A percentile compares a stretch with the other conserved stretches of the same genome.
phyloP scores from a whole-genome alignment of 2,113 vertebrate species.

The Spea bombifrons region DNA sequence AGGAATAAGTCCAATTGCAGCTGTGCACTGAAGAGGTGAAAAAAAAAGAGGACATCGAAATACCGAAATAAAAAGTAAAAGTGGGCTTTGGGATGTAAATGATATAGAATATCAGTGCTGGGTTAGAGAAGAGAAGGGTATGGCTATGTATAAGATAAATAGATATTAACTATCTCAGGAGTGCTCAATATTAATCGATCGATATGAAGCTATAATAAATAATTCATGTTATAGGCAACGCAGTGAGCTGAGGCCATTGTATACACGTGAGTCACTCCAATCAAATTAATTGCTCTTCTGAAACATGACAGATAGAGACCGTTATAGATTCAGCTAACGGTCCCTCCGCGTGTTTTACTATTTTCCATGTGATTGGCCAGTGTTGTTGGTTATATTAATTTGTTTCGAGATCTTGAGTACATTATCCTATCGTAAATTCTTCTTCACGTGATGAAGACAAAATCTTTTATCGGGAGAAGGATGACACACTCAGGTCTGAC shows the following conservation, averaged over 20 bases:
- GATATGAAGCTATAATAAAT: neutral
- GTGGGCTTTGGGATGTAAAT: too few species aligned
- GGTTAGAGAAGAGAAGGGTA: neutral
- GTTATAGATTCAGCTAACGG: neutral
- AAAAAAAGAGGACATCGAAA: too few species aligned
- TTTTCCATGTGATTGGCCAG: neutral
- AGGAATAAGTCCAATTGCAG: too few species aligned
- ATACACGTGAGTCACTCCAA: conserved; percentile 13
- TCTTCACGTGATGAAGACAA: neutral
- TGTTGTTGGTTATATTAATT: conserved; percentile 12
- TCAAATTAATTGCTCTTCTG: neutral
- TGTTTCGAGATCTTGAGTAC: neutral
- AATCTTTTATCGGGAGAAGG: neutral
- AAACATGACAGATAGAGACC: neutral
- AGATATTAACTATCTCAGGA: neutral
- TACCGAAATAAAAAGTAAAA: too few species aligned
- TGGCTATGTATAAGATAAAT: neutral
- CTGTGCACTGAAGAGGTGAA: too few species aligned
- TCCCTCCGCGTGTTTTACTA: conserved; percentile 4
- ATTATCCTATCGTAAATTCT: conserved; percentile 11
- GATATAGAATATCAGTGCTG: too few species aligned
- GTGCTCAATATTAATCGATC: conserved; percentile 9
- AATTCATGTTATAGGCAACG: conserved; percentile 19
- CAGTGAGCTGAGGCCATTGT: neutral
- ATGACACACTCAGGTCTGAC: conserved; percentile 7